phyloP scores from a whole-genome alignment of 2,888 invertebrate genomes.

The Camponotus fellah region DNA sequence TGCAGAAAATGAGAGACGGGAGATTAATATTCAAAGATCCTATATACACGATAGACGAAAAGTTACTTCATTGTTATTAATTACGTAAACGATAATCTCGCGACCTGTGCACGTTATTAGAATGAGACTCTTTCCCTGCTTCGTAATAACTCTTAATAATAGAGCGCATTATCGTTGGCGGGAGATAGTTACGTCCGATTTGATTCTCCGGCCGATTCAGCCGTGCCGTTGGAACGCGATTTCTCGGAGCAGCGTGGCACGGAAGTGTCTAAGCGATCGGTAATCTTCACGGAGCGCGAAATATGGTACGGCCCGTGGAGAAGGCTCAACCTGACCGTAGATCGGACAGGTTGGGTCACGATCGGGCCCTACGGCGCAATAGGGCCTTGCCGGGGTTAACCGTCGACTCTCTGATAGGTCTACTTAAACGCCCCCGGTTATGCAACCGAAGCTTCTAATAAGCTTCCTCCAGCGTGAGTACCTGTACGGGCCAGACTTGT shows the following conservation, averaged over 20 bases:
- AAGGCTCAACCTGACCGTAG: constrained; percentile 70
- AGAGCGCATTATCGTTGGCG: constrained; percentile 40
- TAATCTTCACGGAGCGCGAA: constrained; percentile 76
- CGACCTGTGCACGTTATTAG: neutral
- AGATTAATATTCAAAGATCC: neutral
- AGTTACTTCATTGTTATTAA: constrained; percentile 12
- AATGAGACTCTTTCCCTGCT: neutral
- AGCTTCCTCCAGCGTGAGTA: constrained; percentile 74
- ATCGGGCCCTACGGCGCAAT: constrained; percentile 73
- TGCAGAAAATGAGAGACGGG: neutral
- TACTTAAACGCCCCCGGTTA: constrained; percentile 76
- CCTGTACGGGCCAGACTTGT: constrained; percentile 69
- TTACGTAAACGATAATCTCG: constrained; percentile 20
- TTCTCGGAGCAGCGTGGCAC: constrained; percentile 55
- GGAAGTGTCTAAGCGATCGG: constrained; percentile 78
- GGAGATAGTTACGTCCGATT: constrained; percentile 39
- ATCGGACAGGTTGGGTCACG: constrained; percentile 84
- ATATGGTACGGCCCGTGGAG: constrained; percentile 75
- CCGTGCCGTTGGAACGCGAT: constrained; percentile 39
- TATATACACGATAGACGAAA: too few species aligned
- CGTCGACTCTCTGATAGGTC: constrained; percentile 75
- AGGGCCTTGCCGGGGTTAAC: constrained; percentile 71
- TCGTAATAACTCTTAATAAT: constrained; percentile 20
- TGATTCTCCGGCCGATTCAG: constrained; percentile 34
- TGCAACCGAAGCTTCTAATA: constrained; percentile 76